phyloP scores from a whole-genome alignment of 2,797 vertebrate species.

The Melanotaenia nigrans region DNA sequence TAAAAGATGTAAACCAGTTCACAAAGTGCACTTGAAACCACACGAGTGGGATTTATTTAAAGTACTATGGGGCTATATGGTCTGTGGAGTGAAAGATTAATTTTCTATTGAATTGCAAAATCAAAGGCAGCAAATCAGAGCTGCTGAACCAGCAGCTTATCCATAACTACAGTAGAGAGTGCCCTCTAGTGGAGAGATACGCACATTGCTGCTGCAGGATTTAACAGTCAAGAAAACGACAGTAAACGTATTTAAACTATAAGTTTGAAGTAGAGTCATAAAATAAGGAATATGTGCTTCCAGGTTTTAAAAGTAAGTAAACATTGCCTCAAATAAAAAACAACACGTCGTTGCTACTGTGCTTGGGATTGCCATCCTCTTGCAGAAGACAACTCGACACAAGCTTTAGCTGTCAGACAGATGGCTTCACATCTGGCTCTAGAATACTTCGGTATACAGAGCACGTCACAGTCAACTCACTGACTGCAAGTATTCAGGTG shows the following conservation, averaged over 20 bases:
- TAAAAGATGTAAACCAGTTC: not conserved
- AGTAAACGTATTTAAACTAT: too few relatives aligned
- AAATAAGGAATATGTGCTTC: too few relatives aligned
- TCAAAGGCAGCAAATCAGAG: conserved; percentile 2
- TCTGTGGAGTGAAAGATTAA: not conserved
- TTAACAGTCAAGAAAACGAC: not conserved
- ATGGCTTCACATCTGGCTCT: not conserved
- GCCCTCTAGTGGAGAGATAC: conserved; percentile 52
- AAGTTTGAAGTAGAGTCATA: too few relatives aligned
- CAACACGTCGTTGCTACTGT: not conserved
- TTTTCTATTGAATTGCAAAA: conserved; percentile 16
- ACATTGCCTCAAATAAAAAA: too few relatives aligned
- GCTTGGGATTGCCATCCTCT: too few relatives aligned
- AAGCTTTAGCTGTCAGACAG: not conserved
- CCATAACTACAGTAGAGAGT: not conserved
- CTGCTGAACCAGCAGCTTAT: conserved; percentile 17
- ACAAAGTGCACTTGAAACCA: not conserved
- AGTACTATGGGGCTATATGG: not conserved
- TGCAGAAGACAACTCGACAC: not conserved
- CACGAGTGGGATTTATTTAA: not conserved
- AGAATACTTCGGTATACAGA: not conserved
- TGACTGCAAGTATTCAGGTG: not conserved
- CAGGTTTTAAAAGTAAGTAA: too few relatives aligned
- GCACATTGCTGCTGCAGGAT: not conserved
- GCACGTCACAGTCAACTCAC: not conserved